A percentile compares a stretch with the other conserved stretches of the same genome.
Conservation (phyloP, 2,113 vertebrate species). For the Pseudorectes ferrugineus region DNA sequence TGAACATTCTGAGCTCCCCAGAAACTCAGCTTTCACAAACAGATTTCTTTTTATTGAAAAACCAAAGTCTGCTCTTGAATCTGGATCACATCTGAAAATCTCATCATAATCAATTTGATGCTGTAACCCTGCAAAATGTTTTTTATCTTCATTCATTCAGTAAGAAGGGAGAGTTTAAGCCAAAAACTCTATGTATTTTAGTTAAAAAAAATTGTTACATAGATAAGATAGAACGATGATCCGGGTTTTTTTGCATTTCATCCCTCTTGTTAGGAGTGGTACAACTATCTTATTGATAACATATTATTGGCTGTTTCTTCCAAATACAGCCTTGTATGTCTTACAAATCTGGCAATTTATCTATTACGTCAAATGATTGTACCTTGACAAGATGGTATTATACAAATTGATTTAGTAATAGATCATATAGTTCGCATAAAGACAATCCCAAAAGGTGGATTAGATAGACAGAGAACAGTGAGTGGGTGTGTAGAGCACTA, state of each 20-base stretch:
- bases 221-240: background rate
- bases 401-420: background rate
- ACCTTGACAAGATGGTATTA: background rate
- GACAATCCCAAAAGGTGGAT: background rate
- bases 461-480: background rate
- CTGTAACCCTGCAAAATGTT: background rate
- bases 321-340: background rate
- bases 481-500: background rate
- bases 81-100: background rate
- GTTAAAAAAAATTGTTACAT: background rate
- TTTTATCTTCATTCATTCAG: background rate
- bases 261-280: background rate
- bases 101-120: background rate
- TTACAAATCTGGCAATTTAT: background rate
- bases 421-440: background rate
- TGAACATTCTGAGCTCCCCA: background rate
- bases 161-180: background rate
- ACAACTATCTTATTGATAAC: background rate
- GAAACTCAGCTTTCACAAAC: background rate
- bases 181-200: background rate
- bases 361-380: background rate
- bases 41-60: background rate
- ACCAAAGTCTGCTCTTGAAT: background rate
- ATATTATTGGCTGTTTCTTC: background rate
- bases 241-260: background rate